Percentiles rank a stretch among this genome's conserved stretches.
Conservation (phyloP, 2,797 vertebrate species). For the Gadopsis bispinosus region DNA sequence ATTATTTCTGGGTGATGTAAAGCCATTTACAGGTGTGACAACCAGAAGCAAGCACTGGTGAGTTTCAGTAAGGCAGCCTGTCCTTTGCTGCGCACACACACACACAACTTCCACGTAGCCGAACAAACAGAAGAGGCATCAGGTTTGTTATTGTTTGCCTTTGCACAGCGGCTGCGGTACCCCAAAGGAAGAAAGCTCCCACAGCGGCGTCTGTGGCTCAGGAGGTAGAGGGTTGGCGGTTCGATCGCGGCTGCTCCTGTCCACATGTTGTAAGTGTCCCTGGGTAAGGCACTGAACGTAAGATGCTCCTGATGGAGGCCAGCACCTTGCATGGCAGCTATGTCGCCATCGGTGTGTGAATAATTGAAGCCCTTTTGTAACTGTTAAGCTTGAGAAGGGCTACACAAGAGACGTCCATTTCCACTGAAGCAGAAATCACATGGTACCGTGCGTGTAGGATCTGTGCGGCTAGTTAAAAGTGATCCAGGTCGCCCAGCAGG, state of each 20-base stretch:
- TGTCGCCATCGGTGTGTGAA: too few species aligned
- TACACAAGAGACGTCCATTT: background rate
- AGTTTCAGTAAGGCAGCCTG: conserved; percentile 32
- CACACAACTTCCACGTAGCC: conserved; percentile 61
- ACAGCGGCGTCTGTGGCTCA: conserved; percentile 8
- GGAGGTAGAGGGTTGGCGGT: too few species aligned
- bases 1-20: conserved; percentile 66
- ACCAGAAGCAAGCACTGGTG: conserved; percentile 43
- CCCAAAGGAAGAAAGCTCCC: conserved; percentile 59
- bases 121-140: conserved; percentile 77
- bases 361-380: too few species aligned
- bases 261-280: too few species aligned
- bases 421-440: conserved; percentile 50
- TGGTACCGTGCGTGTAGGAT: conserved; percentile 8
- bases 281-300: too few species aligned
- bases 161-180: conserved; percentile 44
- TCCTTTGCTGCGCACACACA: conserved; percentile 1
- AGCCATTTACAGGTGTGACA: conserved; percentile 81
- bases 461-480: conserved; percentile 19
- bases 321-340: too few species aligned
- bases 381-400: too few species aligned
- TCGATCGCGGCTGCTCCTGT: too few species aligned
- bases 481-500: background rate
- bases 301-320: too few species aligned
- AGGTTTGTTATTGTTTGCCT: conserved; percentile 74